These are phyloP conservation scores for Phenganax marumi DNA, from an alignment of 92 coral and sea anemone species.

Conservation along the genomic window DNA sequence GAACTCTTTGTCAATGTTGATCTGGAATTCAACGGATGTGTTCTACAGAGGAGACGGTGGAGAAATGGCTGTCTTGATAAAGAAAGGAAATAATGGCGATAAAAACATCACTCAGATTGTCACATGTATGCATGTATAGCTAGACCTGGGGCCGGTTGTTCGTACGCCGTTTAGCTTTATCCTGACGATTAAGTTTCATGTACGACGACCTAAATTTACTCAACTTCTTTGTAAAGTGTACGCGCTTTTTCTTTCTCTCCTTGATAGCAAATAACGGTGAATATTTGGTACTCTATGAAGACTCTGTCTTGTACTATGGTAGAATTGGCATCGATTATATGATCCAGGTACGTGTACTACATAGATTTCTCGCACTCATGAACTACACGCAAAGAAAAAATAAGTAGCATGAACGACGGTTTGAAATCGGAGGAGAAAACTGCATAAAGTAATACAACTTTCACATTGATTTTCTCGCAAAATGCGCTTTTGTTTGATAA, in stretches of 20 bases:
- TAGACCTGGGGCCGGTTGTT: not conserved
- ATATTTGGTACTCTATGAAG: conserved; percentile 40
- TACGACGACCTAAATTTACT: not conserved
- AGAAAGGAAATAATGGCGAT: not conserved
- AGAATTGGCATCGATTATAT: conserved; percentile 39
- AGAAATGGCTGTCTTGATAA: not conserved
- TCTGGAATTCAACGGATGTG: conserved; percentile 36
- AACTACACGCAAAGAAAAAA: no score
- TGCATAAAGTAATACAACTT: no score
- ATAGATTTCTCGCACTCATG: no score
- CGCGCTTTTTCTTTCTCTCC: not conserved
- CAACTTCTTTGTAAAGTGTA: not conserved
- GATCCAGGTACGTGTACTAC: conserved; percentile 16
- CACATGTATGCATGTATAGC: conserved; percentile 23
- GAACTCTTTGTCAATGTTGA: conserved; percentile 16
- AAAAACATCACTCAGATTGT: conserved; percentile 10
- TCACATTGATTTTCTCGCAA: no score
- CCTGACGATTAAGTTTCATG: not conserved
- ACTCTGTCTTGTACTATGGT: conserved; percentile 15
- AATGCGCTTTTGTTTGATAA: no score
- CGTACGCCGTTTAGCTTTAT: not conserved
- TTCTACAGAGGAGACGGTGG: conserved; percentile 28
- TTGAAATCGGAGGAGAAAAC: no score
- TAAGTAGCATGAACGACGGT: no score
- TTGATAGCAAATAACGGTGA: conserved; percentile 32